Evolutionary conservation across 2,888 invertebrate genomes (phyloP), one percentile per base, ranked within the genome.

Genomic region (Microctonus hyperodae): DNA sequence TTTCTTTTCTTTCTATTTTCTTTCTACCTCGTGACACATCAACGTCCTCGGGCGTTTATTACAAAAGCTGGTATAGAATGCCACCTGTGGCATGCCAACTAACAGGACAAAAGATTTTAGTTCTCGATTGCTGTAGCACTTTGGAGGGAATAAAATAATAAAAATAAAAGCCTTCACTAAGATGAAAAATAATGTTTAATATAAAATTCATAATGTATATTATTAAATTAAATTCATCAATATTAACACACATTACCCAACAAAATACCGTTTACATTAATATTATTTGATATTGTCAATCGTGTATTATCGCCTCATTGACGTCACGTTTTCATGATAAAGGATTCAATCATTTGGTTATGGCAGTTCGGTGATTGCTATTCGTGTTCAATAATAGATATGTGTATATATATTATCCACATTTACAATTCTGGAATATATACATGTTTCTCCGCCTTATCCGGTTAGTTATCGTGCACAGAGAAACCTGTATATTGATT

Each of bases 21-120:
- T 48, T 48, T 48, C 48, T 20, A 16, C 40, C 25, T 11, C 33
- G 13, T n/a, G 28, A 7, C 22, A 50, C 20, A 60, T 57, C 20
- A 35, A n/a, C 60, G 25, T 44, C 44, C 44, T 58, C 55, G 28
- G 23, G 53, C 31, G 53, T 64, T 53, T 55, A 33, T 58, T 64
- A 35, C 63, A 25, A 62, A 62, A 60, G 59, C 60, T 67, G 44
- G 20, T 67, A 61, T 68, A 73, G 69, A 73, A 69, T 73, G 65
- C 78, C 78, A 78, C 78, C 78, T 78, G 78, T 78, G 69, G 77
- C 74, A 71, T 71, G 67, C 56, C 48, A 66, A 59, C 65, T 57
- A 63, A 48, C 56, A 62, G n/a, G 35, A 66, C 59, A 59, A 50
- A 57, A 44, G 50, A 67, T 61, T 31, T 13, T 44, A 53, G 33